Conservation (phyloP, 2,113 vertebrate species). For the Oreochromis niloticus region DNA sequence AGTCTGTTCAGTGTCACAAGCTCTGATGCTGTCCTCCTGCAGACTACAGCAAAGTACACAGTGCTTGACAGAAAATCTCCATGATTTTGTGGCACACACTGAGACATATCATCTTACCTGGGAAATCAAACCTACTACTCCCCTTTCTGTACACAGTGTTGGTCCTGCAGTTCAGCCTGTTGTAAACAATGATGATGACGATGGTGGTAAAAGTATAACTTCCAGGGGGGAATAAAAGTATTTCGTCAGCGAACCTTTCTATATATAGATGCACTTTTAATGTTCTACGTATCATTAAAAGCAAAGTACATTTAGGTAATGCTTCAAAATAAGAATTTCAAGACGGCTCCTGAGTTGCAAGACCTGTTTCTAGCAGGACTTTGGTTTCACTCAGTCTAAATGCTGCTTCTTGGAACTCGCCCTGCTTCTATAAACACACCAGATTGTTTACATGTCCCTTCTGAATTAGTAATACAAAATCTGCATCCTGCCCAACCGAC, state of each 20-base stretch:
- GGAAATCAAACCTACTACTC: neutral
- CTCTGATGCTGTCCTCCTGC: neutral
- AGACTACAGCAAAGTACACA: neutral
- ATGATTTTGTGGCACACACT: neutral
- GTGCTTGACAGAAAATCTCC: neutral
- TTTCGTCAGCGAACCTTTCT: neutral
- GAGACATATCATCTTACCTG: neutral
- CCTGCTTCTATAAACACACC: neutral
- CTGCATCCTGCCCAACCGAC: neutral
- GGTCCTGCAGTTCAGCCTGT: neutral
- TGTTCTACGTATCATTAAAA: neutral
- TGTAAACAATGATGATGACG: neutral
- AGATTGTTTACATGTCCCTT: constrained; percentile 24
- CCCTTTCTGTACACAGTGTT: neutral
- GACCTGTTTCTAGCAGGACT: neutral
- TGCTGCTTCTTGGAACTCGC: neutral
- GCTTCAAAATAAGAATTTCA: neutral
- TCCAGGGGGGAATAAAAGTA: neutral
- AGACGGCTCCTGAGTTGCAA: neutral
- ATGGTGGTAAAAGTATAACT: neutral
- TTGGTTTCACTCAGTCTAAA: neutral
- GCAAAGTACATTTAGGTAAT: neutral
- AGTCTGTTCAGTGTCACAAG: neutral
- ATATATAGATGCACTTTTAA: neutral
- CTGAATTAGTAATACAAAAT: constrained; percentile 51